phyloP scores from a whole-genome alignment of 1,140 invertebrate species.

The Drosophila persimilis region DNA sequence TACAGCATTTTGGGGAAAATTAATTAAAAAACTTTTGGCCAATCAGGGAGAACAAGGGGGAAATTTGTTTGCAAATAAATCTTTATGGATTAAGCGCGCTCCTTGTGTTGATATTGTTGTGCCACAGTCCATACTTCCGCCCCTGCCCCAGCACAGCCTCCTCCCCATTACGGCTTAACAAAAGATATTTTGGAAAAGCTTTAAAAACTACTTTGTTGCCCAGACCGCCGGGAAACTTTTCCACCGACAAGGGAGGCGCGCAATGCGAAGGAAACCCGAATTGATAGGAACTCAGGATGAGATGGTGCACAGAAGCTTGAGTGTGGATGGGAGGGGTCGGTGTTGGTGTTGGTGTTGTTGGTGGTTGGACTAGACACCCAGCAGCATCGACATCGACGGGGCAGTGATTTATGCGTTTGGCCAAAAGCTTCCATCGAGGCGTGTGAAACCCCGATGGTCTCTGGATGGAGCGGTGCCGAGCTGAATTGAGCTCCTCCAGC shows the following conservation, averaged over 20 bases:
- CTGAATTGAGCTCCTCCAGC: slow-evolving; percentile 5
- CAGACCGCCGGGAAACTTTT: slow-evolving; percentile 25
- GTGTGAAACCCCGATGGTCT: slow-evolving; percentile 46
- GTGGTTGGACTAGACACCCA: slow-evolving; percentile 13
- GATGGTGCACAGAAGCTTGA: slow-evolving; percentile 3
- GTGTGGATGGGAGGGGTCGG: not conserved
- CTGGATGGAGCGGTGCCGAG: slow-evolving; percentile 16
- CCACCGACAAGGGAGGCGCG: not conserved
- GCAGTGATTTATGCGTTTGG: slow-evolving; percentile 65
- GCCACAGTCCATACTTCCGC: not conserved
- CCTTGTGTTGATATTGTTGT: slow-evolving; percentile 36
- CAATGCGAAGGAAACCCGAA: slow-evolving; percentile 15
- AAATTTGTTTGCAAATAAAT: slow-evolving; percentile 73
- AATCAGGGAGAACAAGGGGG: slow-evolving; percentile 17
- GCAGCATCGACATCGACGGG: slow-evolving; percentile 52
- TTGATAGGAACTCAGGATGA: slow-evolving; percentile 15
- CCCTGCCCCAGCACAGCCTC: not conserved
- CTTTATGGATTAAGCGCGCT: slow-evolving; percentile 73
- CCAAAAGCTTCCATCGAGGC: slow-evolving; percentile 46
- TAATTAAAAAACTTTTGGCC: slow-evolving; percentile 72
- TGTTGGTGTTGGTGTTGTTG: not conserved
- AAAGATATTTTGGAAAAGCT: slow-evolving; percentile 45
- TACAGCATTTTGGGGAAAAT: slow-evolving; percentile 39
- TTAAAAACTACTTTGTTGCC: slow-evolving; percentile 67
- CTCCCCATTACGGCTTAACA: not conserved